A percentile compares a stretch with the other conserved stretches of the same genome.
phyloP scores from a whole-genome alignment of 1,140 invertebrate genomes.

The Probaryconus sp. region DNA sequence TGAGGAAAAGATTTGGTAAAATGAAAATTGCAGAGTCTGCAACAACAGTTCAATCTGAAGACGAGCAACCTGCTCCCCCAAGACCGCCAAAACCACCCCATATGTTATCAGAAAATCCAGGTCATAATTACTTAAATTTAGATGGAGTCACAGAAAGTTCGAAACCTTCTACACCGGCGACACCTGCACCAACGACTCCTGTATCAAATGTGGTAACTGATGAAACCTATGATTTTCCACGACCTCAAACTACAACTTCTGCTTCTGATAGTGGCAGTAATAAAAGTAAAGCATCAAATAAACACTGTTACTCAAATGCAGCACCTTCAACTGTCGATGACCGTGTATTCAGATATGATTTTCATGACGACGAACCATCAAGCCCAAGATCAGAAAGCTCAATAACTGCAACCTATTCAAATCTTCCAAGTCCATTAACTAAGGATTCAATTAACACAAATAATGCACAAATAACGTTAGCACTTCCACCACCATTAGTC shows the following conservation, averaged over 20 bases:
- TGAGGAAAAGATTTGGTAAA: constrained; percentile 80
- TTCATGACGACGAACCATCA: constrained; percentile 79
- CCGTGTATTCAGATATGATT: constrained; percentile 81
- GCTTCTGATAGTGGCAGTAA: constrained; percentile 63
- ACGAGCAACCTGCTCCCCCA: constrained; percentile 80
- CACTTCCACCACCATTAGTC: constrained; percentile 81
- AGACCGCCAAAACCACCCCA: constrained; percentile 88
- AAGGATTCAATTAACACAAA: constrained; percentile 63
- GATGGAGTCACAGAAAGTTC: constrained; percentile 74
- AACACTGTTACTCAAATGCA: constrained; percentile 86
- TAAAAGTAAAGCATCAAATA: constrained; percentile 68
- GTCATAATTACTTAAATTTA: constrained; percentile 80
- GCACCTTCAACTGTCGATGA: constrained; percentile 81
- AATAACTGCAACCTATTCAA: constrained; percentile 79
- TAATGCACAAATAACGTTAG: constrained; percentile 68
- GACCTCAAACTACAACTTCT: constrained; percentile 80
- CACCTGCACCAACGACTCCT: constrained; percentile 69
- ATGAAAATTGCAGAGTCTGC: constrained; percentile 74
- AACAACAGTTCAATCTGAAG: constrained; percentile 48
- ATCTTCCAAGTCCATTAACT: constrained; percentile 80
- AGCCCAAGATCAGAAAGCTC: constrained; percentile 80
- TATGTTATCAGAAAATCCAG: constrained; percentile 73
- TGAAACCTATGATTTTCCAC: constrained; percentile 86
- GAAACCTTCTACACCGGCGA: constrained; percentile 71
- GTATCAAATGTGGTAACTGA: constrained; percentile 74